Conservation (phyloP, 2,888 invertebrate species). For the Meandrusa payeni region DNA sequence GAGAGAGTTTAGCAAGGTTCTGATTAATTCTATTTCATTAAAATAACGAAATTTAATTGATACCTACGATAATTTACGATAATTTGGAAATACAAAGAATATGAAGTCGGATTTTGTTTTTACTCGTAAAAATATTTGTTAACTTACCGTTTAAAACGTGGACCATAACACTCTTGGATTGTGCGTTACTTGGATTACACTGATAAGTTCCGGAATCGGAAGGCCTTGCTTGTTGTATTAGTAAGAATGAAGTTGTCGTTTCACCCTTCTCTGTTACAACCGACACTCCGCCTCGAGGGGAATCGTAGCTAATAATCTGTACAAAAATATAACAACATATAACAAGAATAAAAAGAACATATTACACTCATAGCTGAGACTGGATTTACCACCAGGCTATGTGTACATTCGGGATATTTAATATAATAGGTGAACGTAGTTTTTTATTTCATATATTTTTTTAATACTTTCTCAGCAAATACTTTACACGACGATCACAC, state of each 20-base stretch:
- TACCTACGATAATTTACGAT: neutral
- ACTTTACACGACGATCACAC: too few species aligned
- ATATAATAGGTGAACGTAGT: too few species aligned
- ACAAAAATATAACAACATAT: slow-evolving; percentile 28
- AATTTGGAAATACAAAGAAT: too few species aligned
- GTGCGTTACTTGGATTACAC: slow-evolving; percentile 96
- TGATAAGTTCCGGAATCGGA: slow-evolving; percentile 95
- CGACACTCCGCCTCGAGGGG: slow-evolving; percentile 93
- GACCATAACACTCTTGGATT: slow-evolving; percentile 93
- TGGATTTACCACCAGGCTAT: too few species aligned
- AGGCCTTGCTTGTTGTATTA: slow-evolving; percentile 92
- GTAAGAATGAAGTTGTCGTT: slow-evolving; percentile 93
- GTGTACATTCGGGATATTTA: too few species aligned
- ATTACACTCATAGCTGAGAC: neutral
- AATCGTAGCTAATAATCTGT: slow-evolving; percentile 97
- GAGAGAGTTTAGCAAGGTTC: too few species aligned
- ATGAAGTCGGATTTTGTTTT: neutral
- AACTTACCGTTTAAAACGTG: slow-evolving; percentile 96
- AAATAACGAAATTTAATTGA: too few species aligned
- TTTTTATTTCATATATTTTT: too few species aligned
- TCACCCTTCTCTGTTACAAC: slow-evolving; percentile 95
- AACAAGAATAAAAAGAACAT: slow-evolving; percentile 6
- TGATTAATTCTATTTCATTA: too few species aligned
- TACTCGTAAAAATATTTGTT: too few species aligned
- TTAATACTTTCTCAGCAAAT: too few species aligned